These are phyloP conservation scores for Mallateleia sp. DNA, from an alignment of 2,888 invertebrate species.

Conservation along the genomic window DNA sequence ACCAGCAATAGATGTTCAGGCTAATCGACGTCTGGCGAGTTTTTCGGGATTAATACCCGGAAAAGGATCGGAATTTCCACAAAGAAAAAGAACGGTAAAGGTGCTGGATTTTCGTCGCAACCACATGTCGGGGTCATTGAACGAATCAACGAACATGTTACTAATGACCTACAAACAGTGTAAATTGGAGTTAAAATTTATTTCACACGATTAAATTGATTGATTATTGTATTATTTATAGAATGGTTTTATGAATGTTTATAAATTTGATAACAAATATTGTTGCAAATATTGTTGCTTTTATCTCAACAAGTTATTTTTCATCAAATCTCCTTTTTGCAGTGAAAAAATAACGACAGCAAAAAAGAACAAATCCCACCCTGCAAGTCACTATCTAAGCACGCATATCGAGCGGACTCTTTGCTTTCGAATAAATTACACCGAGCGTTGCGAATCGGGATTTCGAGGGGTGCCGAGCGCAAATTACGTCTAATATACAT, in stretches of 20 bases:
- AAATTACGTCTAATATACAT: conserved; percentile 70
- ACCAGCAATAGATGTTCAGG: conserved; percentile 5
- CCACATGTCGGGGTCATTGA: too few species aligned
- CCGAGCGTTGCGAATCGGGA: conserved; percentile 60
- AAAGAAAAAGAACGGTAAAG: too few species aligned
- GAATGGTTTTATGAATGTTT: too few species aligned
- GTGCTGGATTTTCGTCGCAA: too few species aligned
- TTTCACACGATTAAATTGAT: too few species aligned
- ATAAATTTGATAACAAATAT: too few species aligned
- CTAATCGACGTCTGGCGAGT: conserved; percentile 11
- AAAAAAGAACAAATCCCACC: neutral
- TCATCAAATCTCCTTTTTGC: neutral
- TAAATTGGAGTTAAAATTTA: too few species aligned
- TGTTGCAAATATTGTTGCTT: too few species aligned
- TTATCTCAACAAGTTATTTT: neutral
- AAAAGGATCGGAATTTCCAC: too few species aligned
- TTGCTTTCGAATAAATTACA: conserved; percentile 57
- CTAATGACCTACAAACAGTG: too few species aligned
- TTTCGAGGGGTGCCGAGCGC: conserved; percentile 66
- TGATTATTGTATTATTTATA: too few species aligned
- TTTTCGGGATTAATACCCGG: neutral
- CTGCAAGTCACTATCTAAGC: conserved; percentile 46
- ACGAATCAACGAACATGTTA: too few species aligned
- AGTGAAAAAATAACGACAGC: neutral
- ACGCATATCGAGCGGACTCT: conserved; percentile 45